phyloP scores from a whole-genome alignment of 2,797 vertebrate genomes.

The Melopsittacus undulatus region DNA sequence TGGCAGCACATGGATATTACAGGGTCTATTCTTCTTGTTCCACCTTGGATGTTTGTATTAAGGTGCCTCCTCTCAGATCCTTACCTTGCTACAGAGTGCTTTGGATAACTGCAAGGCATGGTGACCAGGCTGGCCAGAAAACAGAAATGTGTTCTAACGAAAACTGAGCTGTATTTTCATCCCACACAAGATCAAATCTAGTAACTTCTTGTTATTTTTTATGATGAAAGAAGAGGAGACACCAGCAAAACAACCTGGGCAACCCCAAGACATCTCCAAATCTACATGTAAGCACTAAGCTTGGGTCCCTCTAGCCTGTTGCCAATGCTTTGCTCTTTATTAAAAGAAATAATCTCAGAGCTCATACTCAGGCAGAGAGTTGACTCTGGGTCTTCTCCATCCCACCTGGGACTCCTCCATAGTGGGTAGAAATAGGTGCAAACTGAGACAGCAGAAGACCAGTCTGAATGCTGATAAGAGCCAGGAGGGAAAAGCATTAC shows the following conservation, averaged over 20 bases:
- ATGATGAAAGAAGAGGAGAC: not conserved
- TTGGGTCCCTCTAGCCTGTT: not conserved
- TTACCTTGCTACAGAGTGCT: not conserved
- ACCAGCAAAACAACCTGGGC: not conserved
- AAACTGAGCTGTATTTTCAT: not conserved
- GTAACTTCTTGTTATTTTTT: not conserved
- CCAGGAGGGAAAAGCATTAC: not conserved
- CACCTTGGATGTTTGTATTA: not conserved
- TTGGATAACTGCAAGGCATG: not conserved
- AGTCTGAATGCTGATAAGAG: not conserved
- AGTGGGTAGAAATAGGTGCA: not conserved
- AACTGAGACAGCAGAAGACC: not conserved
- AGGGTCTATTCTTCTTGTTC: not conserved
- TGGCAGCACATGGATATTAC: not conserved
- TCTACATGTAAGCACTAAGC: not conserved
- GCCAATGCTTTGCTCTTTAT: not conserved
- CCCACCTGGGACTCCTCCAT: not conserved
- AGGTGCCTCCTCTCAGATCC: not conserved
- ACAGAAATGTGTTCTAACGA: not conserved
- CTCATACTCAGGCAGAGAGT: not conserved
- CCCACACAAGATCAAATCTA: not conserved
- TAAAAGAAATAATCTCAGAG: not conserved
- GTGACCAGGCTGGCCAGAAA: not conserved
- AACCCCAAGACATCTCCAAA: not conserved
- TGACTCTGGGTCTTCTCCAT: not conserved